phyloP scores from a whole-genome alignment of 2,888 invertebrate genomes.

The Sminthurinus aureus region DNA sequence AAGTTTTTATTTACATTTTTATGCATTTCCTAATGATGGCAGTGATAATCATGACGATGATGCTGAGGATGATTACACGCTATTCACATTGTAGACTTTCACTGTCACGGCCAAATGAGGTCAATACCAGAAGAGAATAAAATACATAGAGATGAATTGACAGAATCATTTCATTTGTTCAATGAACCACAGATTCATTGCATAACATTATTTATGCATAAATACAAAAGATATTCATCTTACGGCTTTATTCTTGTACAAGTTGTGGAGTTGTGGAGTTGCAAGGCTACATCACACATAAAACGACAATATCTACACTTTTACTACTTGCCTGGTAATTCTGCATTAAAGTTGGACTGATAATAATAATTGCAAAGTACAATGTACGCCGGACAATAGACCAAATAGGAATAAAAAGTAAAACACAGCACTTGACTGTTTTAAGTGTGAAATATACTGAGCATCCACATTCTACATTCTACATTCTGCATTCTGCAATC shows the following conservation, averaged over 20 bases:
- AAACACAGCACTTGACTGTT: too few species aligned
- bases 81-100: not conserved
- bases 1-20: not conserved
- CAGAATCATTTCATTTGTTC: conserved; percentile 18
- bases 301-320: not conserved
- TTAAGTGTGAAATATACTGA: too few species aligned
- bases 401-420: too few species aligned
- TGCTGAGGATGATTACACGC: not conserved
- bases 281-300: not conserved
- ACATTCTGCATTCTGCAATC: too few species aligned
- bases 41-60: not conserved
- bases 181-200: conserved; percentile 26
- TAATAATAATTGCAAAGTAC: not conserved
- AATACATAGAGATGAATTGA: not conserved
- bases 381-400: not conserved
- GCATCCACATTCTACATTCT: too few species aligned
- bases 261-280: not conserved
- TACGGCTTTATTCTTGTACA: not conserved
- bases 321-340: not conserved
- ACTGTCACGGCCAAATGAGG: not conserved
- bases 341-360: not conserved
- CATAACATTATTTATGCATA: not conserved
- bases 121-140: not conserved
- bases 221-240: not conserved
- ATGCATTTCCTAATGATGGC: not conserved